Evolutionary conservation across 2,888 invertebrate species (phyloP).

Genomic region (Tuta absoluta): DNA sequence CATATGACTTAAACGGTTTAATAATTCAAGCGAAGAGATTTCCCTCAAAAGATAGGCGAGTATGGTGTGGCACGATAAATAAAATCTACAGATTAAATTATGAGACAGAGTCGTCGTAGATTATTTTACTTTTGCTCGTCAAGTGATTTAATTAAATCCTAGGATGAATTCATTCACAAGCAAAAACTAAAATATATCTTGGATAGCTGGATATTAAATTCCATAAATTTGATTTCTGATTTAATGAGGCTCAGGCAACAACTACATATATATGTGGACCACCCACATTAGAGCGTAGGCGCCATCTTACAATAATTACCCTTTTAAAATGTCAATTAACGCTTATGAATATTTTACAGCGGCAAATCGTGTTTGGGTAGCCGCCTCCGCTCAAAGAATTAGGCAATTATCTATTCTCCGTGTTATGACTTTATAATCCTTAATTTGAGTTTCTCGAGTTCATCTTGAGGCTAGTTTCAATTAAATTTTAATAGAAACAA

Average conservation of each 20-base stretch:
- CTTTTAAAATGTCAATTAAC: conserved; percentile 49
- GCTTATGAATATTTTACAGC: conserved; percentile 59
- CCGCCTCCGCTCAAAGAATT: conserved; percentile 32
- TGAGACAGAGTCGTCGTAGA: neutral
- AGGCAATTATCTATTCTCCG: conserved; percentile 50
- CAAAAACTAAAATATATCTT: neutral
- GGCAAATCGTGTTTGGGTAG: conserved; percentile 42
- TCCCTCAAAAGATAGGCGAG: neutral
- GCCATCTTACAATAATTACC: conserved; percentile 16
- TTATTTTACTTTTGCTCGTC: neutral
- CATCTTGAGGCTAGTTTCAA: conserved; percentile 1
- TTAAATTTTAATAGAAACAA: conserved; percentile 2
- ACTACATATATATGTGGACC: conserved; percentile 29
- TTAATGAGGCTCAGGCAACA: conserved; percentile 29
- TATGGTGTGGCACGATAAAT: neutral
- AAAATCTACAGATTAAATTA: conserved; percentile 1
- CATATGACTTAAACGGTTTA: conserved; percentile 51
- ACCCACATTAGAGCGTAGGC: conserved; percentile 9
- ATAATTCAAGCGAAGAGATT: conserved; percentile 49
- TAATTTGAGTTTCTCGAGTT: conserved; percentile 51
- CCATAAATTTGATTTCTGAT: neutral
- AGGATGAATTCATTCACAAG: neutral
- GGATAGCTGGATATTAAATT: neutral
- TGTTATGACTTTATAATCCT: conserved; percentile 62
- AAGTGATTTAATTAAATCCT: neutral